A percentile compares a stretch with the other conserved stretches of the same genome.
Conservation (phyloP, 1,140 invertebrate genomes). For the Lasioglossum albipes region DNA sequence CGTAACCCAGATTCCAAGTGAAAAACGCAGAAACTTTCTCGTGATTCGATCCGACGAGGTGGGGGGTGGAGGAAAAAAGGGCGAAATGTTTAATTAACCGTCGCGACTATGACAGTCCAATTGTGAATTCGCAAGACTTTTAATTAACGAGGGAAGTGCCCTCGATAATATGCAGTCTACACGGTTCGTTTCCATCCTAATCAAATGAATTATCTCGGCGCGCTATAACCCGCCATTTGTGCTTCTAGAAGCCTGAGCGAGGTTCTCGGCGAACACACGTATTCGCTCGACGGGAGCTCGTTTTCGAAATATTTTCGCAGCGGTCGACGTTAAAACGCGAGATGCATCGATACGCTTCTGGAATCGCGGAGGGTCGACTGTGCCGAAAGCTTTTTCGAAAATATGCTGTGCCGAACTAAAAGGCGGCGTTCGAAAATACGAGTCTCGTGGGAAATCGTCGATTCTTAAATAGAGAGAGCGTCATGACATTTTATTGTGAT, state of each 20-base stretch:
- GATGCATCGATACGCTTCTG: background rate
- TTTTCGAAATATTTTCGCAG: background rate
- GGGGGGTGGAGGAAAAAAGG: background rate
- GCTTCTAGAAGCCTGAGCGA: too few relatives aligned
- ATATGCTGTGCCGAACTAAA: background rate
- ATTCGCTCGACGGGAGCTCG: background rate
- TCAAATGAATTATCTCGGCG: background rate
- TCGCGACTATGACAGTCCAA: background rate
- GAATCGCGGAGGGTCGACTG: background rate
- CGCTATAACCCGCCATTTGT: background rate
- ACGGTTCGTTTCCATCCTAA: background rate
- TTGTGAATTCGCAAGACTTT: conserved; percentile 6
- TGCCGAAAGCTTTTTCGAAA: background rate
- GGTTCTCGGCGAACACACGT: background rate
- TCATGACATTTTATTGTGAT: too few relatives aligned
- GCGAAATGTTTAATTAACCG: conserved; percentile 27
- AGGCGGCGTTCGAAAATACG: too few relatives aligned
- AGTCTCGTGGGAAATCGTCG: too few relatives aligned
- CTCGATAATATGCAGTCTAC: background rate
- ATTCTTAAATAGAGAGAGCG: too few relatives aligned
- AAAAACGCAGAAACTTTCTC: conserved; percentile 13
- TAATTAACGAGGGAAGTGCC: conserved; percentile 11
- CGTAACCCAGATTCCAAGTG: conserved; percentile 31
- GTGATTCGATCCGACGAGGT: background rate
- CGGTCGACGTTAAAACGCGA: background rate